Evolutionary conservation across 2,113 vertebrate genomes (phyloP), one percentile per base, ranked within the genome.

Genomic region (Sinocyclocheilus anophthalmus): DNA sequence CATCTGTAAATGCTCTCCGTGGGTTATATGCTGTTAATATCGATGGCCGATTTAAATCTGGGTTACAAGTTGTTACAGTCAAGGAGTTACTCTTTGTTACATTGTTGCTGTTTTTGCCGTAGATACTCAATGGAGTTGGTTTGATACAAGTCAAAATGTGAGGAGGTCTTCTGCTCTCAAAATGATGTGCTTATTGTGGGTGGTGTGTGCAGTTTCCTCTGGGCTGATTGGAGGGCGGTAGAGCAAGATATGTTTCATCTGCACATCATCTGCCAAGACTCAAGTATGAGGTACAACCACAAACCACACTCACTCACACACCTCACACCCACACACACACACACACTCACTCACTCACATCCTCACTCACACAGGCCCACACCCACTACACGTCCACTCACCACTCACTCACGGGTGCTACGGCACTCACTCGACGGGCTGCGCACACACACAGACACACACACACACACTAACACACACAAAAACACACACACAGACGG

Each of bases 181-280:
- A n/a, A n/a, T 86, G 85, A 81, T 73, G 75, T n/a, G 20, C 83
- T 78, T 90, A 90, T 83, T 92, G 90, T 94, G n/a, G n/a, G n/a
- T n/a, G n/a, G 89, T 88, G 89, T 88, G 86, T 91, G 1, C 92
- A 99, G 98, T 97, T 99, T 91, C 98, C 98, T 93, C 96, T 99
- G 91, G 97, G 92, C 96, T 99, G 93, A 98, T 99, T 89, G n/a
- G 98, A 99, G 90, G 95, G 94, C 0, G 98, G 98, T 93, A 99
- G 94, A 97, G 96, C 93, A 96, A 93, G 98, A 99, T 88, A 99
- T 99, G 98, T 99, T 99, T 92, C 98, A 99, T 94, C 94, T 99
- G 90, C 97, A 99, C 92, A 99, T 99, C 10, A 93, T 98, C 93
- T 99, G 98, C 96, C 99, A 99, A 92, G 98, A 99, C 95, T 99